These are phyloP conservation scores for Cataglyphis albicans DNA, from an alignment of 2,888 invertebrate species.

Conservation along the genomic window DNA sequence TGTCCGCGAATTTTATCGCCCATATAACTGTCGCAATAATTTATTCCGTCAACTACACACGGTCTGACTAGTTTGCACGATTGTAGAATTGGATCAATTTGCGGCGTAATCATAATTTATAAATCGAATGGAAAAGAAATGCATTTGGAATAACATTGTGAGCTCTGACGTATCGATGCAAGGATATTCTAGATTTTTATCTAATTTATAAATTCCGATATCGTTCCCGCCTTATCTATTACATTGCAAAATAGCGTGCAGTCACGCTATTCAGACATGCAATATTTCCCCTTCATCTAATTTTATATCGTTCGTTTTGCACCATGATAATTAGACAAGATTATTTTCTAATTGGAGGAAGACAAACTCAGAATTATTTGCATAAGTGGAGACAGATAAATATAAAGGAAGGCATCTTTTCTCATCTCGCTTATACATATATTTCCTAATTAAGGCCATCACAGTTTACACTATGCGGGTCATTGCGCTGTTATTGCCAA, in stretches of 20 bases:
- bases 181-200: background rate
- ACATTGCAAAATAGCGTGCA: background rate
- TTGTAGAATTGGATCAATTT: slow-evolving; percentile 9
- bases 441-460: background rate
- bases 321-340: background rate
- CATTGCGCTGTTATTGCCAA: background rate
- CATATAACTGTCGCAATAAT: slow-evolving; percentile 72
- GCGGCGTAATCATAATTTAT: slow-evolving; percentile 16
- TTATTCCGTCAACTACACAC: slow-evolving; percentile 38
- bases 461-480: slow-evolving; percentile 9
- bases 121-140: slow-evolving; percentile 15
- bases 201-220: background rate
- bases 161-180: background rate
- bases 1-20: slow-evolving; percentile 68
- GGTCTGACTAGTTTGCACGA: slow-evolving; percentile 26
- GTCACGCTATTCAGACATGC: background rate
- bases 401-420: background rate
- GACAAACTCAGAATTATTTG: slow-evolving; percentile 1
- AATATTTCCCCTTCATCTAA: background rate
- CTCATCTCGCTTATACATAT: background rate
- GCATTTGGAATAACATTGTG: background rate
- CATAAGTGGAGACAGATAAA: background rate
- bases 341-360: background rate
- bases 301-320: background rate
- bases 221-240: background rate